Evolutionary conservation across 2,113 vertebrate genomes (phyloP).

Genomic region (Dicrurus megarhynchus): DNA sequence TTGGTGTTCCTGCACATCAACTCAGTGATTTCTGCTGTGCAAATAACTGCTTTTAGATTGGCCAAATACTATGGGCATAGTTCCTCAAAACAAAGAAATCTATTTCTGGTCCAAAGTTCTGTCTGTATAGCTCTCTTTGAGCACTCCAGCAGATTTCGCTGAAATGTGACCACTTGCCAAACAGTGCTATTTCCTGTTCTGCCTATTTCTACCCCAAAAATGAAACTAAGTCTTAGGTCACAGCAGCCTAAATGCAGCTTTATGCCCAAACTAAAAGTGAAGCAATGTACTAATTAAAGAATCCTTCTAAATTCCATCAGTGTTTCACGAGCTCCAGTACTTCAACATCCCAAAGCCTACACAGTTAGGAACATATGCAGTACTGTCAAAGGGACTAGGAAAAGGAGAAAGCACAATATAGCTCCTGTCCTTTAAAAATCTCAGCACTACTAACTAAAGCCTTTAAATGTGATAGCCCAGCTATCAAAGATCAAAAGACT

Average conservation of each 20-base stretch:
- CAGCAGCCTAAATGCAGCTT: neutral
- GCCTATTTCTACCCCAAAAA: neutral
- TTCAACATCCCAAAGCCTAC: neutral
- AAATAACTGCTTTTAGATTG: neutral
- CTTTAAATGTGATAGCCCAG: neutral
- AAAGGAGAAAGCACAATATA: neutral
- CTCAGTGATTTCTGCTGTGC: neutral
- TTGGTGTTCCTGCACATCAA: neutral
- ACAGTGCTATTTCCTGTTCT: neutral
- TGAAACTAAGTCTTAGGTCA: neutral
- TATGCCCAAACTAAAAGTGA: neutral
- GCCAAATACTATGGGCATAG: neutral
- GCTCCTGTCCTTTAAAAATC: neutral
- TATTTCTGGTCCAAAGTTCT: conserved; percentile 14
- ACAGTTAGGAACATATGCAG: neutral
- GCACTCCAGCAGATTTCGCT: conserved; percentile 12
- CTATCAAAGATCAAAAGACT: neutral
- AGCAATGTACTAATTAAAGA: neutral
- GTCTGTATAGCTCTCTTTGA: neutral
- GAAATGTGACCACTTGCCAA: neutral
- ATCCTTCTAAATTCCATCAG: neutral
- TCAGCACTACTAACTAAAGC: neutral
- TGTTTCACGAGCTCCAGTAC: neutral
- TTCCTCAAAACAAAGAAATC: neutral
- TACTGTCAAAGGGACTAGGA: neutral